phyloP scores from a whole-genome alignment of 2,888 invertebrate species.

The Seladonia tumulorum region DNA sequence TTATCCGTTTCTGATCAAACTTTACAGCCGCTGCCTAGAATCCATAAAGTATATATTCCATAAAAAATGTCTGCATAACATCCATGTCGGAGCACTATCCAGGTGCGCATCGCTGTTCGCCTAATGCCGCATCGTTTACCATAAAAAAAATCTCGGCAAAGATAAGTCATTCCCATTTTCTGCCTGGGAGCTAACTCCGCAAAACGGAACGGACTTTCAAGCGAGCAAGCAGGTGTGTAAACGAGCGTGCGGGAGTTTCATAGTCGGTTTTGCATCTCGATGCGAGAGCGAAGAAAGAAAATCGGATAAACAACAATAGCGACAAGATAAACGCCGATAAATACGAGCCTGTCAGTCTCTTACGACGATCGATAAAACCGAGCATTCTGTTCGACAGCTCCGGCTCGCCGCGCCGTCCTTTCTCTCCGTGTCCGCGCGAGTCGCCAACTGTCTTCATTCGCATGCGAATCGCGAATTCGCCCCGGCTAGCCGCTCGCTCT shows the following conservation, averaged over 20 bases:
- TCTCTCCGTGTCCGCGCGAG: conserved; percentile 12
- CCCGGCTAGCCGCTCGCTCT: conserved; percentile 39
- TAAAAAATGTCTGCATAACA: neutral
- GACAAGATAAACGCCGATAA: conserved; percentile 7
- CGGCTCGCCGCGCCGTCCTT: conserved; percentile 36
- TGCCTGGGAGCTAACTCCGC: neutral
- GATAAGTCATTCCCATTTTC: neutral
- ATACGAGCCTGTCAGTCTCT: neutral
- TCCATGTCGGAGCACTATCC: neutral
- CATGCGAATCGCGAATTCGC: conserved; percentile 52
- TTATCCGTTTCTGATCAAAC: neutral
- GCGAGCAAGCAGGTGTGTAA: neutral
- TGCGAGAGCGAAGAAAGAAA: neutral
- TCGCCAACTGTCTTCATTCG: conserved; percentile 40
- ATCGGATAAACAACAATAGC: neutral
- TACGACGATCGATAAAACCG: conserved; percentile 10
- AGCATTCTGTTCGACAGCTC: neutral
- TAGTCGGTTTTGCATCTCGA: neutral
- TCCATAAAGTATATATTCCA: too few species aligned
- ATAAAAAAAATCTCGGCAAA: neutral
- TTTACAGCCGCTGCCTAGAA: too few species aligned
- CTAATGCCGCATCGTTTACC: neutral
- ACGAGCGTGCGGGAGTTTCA: neutral
- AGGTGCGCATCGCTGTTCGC: neutral
- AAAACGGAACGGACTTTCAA: neutral